phyloP scores from a whole-genome alignment of 2,888 invertebrate genomes.

The Ellobium chinense region DNA sequence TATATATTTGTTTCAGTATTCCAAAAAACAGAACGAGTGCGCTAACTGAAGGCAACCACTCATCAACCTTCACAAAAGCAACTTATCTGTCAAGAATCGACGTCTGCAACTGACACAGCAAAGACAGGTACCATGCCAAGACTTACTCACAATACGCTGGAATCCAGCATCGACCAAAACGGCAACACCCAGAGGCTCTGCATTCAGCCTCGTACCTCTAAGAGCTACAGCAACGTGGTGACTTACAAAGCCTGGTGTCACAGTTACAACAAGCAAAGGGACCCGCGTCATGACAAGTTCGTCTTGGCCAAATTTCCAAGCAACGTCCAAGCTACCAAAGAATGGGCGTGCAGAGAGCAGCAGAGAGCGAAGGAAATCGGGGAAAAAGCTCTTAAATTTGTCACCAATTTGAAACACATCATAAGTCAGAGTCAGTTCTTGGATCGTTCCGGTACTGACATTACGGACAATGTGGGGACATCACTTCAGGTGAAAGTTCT shows the following conservation, averaged over 20 bases:
- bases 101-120: too few species aligned
- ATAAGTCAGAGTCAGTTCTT: background rate
- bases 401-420: background rate
- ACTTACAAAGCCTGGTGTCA: background rate
- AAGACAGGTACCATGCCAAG: background rate
- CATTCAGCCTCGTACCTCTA: background rate
- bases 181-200: background rate
- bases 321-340: background rate
- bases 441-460: background rate
- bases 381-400: background rate
- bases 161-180: background rate
- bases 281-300: background rate
- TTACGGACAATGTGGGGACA: background rate
- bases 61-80: too few species aligned
- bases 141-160: background rate
- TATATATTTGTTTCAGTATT: too few species aligned
- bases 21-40: too few species aligned
- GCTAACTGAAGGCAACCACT: too few species aligned
- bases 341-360: background rate
- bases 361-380: background rate
- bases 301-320: conserved; percentile 3
- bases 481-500: background rate
- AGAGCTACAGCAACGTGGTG: background rate
- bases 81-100: too few species aligned
- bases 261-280: background rate